A percentile compares a stretch with the other conserved stretches of the same genome.
Evolutionary conservation across 2,113 vertebrate genomes (phyloP).

Genomic region (Chamaetylas fuelleborni): DNA sequence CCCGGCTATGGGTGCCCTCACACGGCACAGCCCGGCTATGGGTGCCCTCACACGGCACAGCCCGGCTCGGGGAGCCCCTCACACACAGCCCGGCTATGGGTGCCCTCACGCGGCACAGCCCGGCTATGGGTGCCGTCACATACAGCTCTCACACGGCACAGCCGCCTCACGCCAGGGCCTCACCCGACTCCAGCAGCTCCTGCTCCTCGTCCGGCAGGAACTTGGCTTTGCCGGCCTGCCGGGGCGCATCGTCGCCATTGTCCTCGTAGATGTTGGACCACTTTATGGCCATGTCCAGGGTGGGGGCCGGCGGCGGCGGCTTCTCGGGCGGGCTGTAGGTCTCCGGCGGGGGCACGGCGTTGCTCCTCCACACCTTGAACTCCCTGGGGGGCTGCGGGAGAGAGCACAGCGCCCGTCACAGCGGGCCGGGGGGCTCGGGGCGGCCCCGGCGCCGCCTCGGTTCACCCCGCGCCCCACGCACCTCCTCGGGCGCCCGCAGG

Average conservation of each 20-base stretch:
- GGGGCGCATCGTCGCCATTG: conserved; percentile 92
- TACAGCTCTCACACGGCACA: accelerated
- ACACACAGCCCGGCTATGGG: too few species aligned
- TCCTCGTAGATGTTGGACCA: conserved; percentile 98
- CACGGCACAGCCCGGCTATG: too few species aligned
- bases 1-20: too few species aligned
- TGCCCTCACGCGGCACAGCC: accelerated
- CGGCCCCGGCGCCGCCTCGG: not conserved
- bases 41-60: accelerated
- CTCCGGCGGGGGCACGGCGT: conserved; percentile 88
- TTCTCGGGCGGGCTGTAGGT: conserved; percentile 81
- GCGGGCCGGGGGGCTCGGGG: not conserved
- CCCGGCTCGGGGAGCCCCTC: not conserved
- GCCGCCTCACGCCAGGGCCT: not conserved
- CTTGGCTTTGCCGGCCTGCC: conserved; percentile 67
- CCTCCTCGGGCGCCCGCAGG: conserved; percentile 89
- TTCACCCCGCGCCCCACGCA: not conserved
- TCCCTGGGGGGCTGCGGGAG: conserved; percentile 82
- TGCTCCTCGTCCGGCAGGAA: conserved; percentile 81
- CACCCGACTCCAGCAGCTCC: conserved; percentile 59
- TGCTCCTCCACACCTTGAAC: conserved; percentile 90
- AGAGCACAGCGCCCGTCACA: not conserved
- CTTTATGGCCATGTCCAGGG: conserved; percentile 95
- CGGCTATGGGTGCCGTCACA: too few species aligned
- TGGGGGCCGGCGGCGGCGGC: conserved; percentile 84